Base-by-base conservation (phyloP, 2,797 vertebrate species). In the Mycteria americana region DNA sequence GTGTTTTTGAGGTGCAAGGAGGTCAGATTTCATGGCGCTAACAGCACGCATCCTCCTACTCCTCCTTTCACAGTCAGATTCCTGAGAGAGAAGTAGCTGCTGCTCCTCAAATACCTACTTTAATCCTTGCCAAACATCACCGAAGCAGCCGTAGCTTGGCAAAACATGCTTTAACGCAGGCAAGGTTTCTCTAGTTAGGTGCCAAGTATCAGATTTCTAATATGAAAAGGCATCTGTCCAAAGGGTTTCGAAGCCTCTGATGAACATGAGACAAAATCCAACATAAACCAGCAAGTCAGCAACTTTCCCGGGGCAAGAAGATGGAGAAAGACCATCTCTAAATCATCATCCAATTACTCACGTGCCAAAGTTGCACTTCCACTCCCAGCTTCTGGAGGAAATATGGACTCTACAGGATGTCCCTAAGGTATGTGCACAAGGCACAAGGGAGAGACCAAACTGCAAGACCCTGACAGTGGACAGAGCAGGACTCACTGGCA, bases 401-500 rank as follows among this genome's bases (percentile, higher is more conserved):
- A 53, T 28, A 59, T 6, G 18, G 62, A 27, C 15, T 59, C 25
- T 41, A 14, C 17, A 28, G 74, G 39, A 41, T 10, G 28, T 48
- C 85, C 63, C 35, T 3, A 10, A 48, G 11, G n/a, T 24, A 23
- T 33, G 57, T 37, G 45, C 10, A 17, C 30, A 4, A 70, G 46
- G 11, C 11, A 27, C 53, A 18, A 45, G 27, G 53, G 33, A 64
- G 18, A 74, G 16, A 25, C 15, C 43, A 28, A 69, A 30, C 27
- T 12, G 41, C 37, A 35, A 41, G 72, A 63, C 7, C 9, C 27
- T 2, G 0, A 27, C 5, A 62, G 45, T 1, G 0, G 17, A 37
- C 41, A 57, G 31, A 59, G 41, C 64, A 45, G 39, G n/a, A 46
- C 18, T 14, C n/a, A 2, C 35, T 10, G 37, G 22, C 39, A 67